phyloP scores from a whole-genome alignment of 1,140 invertebrate genomes.

The Piezodorus guildinii region DNA sequence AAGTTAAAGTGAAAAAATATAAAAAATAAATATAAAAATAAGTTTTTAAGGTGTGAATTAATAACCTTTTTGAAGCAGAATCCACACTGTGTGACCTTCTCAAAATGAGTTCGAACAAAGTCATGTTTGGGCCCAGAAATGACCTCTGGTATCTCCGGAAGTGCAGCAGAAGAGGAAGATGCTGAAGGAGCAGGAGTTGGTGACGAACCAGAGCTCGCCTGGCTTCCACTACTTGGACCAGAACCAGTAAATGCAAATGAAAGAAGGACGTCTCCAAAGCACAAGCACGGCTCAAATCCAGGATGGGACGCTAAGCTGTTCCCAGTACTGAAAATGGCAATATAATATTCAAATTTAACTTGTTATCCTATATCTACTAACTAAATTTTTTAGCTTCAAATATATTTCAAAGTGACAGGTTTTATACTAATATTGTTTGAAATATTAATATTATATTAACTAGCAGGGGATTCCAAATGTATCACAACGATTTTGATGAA shows the following conservation, averaged over 20 bases:
- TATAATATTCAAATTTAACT: too few species aligned
- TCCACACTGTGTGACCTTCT: conserved; percentile 74
- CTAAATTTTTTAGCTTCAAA: too few species aligned
- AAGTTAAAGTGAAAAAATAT: too few species aligned
- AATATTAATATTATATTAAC: too few species aligned
- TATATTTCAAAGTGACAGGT: too few species aligned
- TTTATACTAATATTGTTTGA: too few species aligned
- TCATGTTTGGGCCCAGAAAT: conserved; percentile 42
- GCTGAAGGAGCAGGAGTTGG: conserved; percentile 27
- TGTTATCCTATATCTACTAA: too few species aligned
- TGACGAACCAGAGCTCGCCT: conserved; percentile 26
- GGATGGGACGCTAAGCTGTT: conserved; percentile 56
- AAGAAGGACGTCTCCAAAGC: conserved; percentile 78
- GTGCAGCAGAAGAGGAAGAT: conserved; percentile 20
- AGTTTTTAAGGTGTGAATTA: too few species aligned
- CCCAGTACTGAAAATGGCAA: conserved; percentile 44
- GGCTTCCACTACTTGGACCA: conserved; percentile 25
- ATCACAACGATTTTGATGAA: too few species aligned
- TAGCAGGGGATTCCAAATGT: too few species aligned
- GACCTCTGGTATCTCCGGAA: conserved; percentile 21
- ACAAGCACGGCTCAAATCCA: conserved; percentile 79
- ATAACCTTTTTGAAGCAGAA: conserved; percentile 82
- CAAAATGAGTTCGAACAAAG: conserved; percentile 76
- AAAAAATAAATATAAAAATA: too few species aligned
- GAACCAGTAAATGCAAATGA: conserved; percentile 60